Conservation (phyloP, 2,888 invertebrate genomes). For the Drosophila yooni region DNA sequence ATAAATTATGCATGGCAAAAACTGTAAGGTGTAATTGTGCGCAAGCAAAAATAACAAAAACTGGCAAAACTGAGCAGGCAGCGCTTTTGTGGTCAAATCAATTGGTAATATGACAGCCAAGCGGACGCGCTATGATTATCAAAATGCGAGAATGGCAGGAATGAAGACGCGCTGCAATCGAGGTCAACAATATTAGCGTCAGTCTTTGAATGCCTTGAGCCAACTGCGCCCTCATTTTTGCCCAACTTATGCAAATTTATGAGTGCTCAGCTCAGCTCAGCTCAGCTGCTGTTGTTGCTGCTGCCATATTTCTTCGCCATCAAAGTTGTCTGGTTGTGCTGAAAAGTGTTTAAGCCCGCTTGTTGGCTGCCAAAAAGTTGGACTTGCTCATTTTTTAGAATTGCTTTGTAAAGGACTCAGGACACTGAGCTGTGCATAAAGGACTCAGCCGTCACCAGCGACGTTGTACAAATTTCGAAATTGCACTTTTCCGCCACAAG, state of each 20-base stretch:
- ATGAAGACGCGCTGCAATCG: slow-evolving; percentile 35
- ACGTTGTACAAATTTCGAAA: slow-evolving; percentile 70
- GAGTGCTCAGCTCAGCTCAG: slow-evolving; percentile 52
- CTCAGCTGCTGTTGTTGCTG: slow-evolving; percentile 39
- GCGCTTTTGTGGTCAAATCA: slow-evolving; percentile 51
- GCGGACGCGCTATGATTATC: slow-evolving; percentile 35
- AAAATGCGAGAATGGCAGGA: not conserved
- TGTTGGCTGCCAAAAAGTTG: slow-evolving; percentile 56
- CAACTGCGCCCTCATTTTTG: slow-evolving; percentile 21
- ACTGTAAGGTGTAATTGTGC: slow-evolving; percentile 33
- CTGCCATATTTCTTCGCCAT: slow-evolving; percentile 21
- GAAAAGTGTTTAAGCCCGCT: slow-evolving; percentile 40
- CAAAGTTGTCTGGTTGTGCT: slow-evolving; percentile 46
- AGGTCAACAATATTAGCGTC: slow-evolving; percentile 71
- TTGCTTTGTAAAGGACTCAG: slow-evolving; percentile 38
- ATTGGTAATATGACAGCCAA: slow-evolving; percentile 55
- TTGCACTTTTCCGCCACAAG: slow-evolving; percentile 76
- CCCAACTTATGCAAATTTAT: slow-evolving; percentile 63
- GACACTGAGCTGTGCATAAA: slow-evolving; percentile 33
- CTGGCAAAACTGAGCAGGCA: not conserved
- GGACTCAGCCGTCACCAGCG: slow-evolving; percentile 35
- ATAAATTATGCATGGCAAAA: slow-evolving; percentile 68
- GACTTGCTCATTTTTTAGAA: slow-evolving; percentile 52
- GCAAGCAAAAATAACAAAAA: not conserved
- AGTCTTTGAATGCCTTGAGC: slow-evolving; percentile 34